A percentile compares a stretch with the other conserved stretches of the same genome.
These are phyloP conservation scores for Steatocranus sp. DNA, from an alignment of 2,797 vertebrate genomes.

Conservation along the genomic window DNA sequence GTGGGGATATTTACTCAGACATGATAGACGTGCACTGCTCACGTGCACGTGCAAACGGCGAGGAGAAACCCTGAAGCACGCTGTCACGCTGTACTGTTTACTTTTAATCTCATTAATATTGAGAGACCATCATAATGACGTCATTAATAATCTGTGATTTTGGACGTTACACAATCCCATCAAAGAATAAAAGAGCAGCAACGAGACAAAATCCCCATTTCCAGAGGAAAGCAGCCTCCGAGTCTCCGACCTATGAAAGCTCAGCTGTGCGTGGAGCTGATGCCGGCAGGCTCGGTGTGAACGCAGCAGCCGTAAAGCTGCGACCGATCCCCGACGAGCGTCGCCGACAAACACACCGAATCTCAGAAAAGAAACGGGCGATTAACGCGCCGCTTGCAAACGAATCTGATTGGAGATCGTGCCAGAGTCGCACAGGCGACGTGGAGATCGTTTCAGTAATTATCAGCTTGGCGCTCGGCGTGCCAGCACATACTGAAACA, in stretches of 20 bases:
- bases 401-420: conserved; percentile 18
- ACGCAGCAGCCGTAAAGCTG: not conserved
- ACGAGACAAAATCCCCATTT: not conserved
- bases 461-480: conserved; percentile 17
- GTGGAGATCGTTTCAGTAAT: conserved; percentile 37
- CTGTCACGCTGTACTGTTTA: not conserved
- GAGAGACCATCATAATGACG: not conserved
- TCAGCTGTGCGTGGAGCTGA: not conserved
- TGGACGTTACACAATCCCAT: not conserved
- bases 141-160: not conserved
- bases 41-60: not conserved
- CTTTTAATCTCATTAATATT: not conserved
- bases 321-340: not conserved
- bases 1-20: not conserved
- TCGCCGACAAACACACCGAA: not conserved
- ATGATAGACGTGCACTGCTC: not conserved
- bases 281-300: not conserved
- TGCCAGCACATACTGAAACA: conserved; percentile 35
- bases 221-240: not conserved
- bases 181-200: not conserved
- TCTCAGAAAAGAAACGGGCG: conserved; percentile 3
- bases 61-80: not conserved
- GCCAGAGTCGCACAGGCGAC: conserved; percentile 16
- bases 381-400: conserved; percentile 1
- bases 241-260: not conserved